phyloP scores from a whole-genome alignment of 1,140 invertebrate species.

The Stegodyphus dumicola region DNA sequence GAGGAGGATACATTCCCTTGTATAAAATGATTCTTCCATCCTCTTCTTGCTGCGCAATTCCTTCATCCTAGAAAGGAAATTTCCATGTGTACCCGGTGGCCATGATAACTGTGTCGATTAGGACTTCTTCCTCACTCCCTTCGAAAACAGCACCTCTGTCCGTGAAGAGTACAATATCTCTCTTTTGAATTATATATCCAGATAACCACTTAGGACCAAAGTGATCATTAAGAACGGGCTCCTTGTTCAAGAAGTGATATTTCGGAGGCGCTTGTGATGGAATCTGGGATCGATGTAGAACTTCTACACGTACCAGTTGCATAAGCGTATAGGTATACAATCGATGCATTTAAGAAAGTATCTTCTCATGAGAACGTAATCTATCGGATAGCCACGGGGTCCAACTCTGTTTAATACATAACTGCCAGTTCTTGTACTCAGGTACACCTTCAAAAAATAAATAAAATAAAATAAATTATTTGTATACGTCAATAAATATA shows the following conservation, averaged over 20 bases:
- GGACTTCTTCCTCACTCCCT: constrained; percentile 44
- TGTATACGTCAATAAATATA: not conserved
- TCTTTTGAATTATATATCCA: constrained; percentile 69
- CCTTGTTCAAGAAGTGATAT: constrained; percentile 68
- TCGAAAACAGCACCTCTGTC: constrained; percentile 67
- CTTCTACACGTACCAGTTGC: constrained; percentile 28
- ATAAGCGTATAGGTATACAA: constrained; percentile 34
- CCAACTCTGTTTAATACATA: constrained; percentile 69
- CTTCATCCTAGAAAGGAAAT: constrained; percentile 68
- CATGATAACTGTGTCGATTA: constrained; percentile 66
- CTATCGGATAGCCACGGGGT: constrained; percentile 65
- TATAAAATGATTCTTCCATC: constrained; percentile 69
- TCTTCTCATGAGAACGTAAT: constrained; percentile 56
- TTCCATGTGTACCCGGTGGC: constrained; percentile 68
- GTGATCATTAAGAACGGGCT: constrained; percentile 73
- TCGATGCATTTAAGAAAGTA: constrained; percentile 7
- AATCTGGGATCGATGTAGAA: constrained; percentile 66
- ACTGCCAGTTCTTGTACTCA: constrained; percentile 69
- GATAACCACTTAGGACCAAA: constrained; percentile 70
- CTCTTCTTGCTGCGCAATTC: constrained; percentile 64
- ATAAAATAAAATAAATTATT: not conserved
- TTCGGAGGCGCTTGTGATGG: constrained; percentile 71
- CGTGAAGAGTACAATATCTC: constrained; percentile 66
- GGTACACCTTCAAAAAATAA: constrained; percentile 65
- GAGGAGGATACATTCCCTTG: constrained; percentile 69